These are phyloP conservation scores for Vulpes vulpes DNA, from an alignment of 2,113 vertebrate genomes.

Conservation along the genomic window DNA sequence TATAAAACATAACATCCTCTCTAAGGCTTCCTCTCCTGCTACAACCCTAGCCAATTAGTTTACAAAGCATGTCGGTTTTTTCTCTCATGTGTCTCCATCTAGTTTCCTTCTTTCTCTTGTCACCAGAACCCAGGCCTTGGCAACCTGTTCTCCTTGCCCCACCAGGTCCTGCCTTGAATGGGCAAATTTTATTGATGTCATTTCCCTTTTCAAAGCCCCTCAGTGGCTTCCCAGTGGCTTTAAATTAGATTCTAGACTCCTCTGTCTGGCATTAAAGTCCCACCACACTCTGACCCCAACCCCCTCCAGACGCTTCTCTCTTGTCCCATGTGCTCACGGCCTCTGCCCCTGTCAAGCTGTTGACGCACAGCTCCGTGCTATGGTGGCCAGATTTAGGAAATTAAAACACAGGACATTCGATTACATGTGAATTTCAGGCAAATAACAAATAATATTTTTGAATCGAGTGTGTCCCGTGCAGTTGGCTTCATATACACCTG, in stretches of 20 bases:
- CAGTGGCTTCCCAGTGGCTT: neutral
- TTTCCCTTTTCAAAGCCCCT: neutral
- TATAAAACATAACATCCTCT: neutral
- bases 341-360: neutral
- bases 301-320: neutral
- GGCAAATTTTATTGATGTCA: neutral
- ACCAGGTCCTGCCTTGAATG: neutral
- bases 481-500: neutral
- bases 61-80: neutral
- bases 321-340: neutral
- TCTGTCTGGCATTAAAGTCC: neutral
- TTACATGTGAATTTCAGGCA: neutral
- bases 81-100: neutral
- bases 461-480: neutral
- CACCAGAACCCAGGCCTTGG: neutral
- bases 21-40: neutral
- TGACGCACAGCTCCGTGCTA: neutral
- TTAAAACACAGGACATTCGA: neutral
- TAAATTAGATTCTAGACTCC: neutral
- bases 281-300: neutral
- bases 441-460: neutral
- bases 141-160: neutral
- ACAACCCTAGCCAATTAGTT: neutral
- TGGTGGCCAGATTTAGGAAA: neutral
- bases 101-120: constrained; percentile 2